Evolutionary conservation across 2,113 vertebrate species (phyloP), one percentile per base, ranked within the genome.

Genomic region (Hippocampus abdominalis): DNA sequence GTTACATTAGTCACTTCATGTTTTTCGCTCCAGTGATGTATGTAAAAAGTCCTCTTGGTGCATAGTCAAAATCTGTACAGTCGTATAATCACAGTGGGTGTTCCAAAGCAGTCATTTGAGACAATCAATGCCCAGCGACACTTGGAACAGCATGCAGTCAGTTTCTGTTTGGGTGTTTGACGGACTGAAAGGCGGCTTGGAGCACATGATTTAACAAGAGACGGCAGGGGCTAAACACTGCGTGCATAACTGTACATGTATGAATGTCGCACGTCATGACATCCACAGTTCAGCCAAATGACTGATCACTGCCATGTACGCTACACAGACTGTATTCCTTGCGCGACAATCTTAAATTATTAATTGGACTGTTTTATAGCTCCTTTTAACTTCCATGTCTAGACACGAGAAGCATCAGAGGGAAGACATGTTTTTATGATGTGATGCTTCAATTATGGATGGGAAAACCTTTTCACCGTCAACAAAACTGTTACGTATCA

Each of bases 71-170:
- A 76, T 82, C 78, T 54, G 71, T 67, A 57, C 16, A 12, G 32
- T 75, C 46, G 59, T 72, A 68, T 77, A 77, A 81, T 79, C 74
- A 66, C 64, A 81, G 79, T 67, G 69, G 48, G 59, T 66, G 44
- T 73, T 81, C 78, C 75, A 87, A 84, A 85, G 70, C 63, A 68
- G 66, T 49, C 48, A 18, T 12, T 23, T 46, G 49, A 6, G 1
- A 21, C 54, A 72, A 74, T 75, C 79, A 70, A 16, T 60, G 12
- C 65, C 71, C 67, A 40, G 71, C 68, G 71, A 75, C 69, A 68
- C 16, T 75, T 71, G 53, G 21, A 84, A 36, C 78, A 75, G 64
- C 76, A 69, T 72, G 76, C 71, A 75, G 67, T 70, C 69, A 60
- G 49, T 71, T 61, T 78, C 18, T 57, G 36, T 76, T 69, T 71